Base-by-base conservation (phyloP, 1,140 invertebrate species). In the Acyrthosiphon pisum region DNA sequence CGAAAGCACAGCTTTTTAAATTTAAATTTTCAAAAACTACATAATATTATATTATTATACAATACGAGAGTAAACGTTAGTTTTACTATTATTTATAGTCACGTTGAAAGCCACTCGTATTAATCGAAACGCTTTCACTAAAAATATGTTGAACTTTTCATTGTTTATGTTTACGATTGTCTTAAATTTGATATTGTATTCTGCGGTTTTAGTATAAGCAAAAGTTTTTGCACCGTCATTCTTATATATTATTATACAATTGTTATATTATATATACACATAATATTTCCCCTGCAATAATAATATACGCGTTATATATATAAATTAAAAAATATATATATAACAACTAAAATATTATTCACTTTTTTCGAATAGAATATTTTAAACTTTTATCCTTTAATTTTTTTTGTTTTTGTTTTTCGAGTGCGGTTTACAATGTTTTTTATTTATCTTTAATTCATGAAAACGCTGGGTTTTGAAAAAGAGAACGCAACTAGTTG, bases 341-440 rank as follows among this genome's bases (percentile, higher is more conserved):
- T 23, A 44, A 44, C 14, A 83, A 37, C 60, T 68, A 83, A 37
- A 83, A 41, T 83, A 83, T 37, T 83, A 81, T 41, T 83, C 50
- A 4, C 20, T 41, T 83, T 35, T 86, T 86, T 86, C 26, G 9
- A 46, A 44, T 86, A 44, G 41, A 86, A 44, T 53, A 53, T 87
- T 46, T 46, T 87, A 87, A 87, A 87, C 35, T 48, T 48, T 87
- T 44, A 86, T 26, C 81, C 81, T 83, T 86, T 87, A 87, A 48
- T 46, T 87, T n/a, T 87, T 87, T 86, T 46, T 87, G 83, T 86
- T 86, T 44, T 86, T 86, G 37, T 86, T 44, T 41, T 86, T 48
- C 2, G 83, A 44, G 37, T 44, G 26, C 8, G 44, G 26, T 48
- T 87, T 48, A 46, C 84, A 87, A n/a, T n/a, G 11, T 87, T 87